These are phyloP conservation scores for Pristis pectinata DNA, from an alignment of 2,797 vertebrate genomes.

Conservation along the genomic window DNA sequence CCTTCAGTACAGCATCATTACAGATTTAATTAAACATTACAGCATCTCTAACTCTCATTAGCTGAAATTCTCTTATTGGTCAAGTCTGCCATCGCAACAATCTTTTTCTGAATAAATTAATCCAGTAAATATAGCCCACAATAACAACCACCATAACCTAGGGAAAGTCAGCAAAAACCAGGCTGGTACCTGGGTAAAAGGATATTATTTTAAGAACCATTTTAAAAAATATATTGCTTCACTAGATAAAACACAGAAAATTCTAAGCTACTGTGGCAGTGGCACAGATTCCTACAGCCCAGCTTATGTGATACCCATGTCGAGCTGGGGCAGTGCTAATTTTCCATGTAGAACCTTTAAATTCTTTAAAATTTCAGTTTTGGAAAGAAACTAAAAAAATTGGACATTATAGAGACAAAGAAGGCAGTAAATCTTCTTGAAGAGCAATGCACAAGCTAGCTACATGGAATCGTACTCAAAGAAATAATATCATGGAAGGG, in stretches of 20 bases:
- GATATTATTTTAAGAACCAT: not conserved
- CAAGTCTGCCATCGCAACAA: not conserved
- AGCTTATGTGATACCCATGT: too few relatives aligned
- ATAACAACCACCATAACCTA: constrained; percentile 12
- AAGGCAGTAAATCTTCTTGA: not conserved
- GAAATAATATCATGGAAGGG: not conserved
- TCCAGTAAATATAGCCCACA: constrained; percentile 25
- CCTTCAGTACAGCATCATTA: not conserved
- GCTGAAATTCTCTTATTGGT: not conserved
- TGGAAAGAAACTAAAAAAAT: not conserved
- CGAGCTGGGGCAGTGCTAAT: not conserved
- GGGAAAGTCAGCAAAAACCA: not conserved
- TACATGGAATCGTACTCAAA: not conserved
- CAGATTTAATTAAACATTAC: not conserved
- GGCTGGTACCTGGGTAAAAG: not conserved
- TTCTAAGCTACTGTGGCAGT: not conserved
- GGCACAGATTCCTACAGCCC: not conserved
- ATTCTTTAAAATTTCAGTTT: constrained; percentile 19
- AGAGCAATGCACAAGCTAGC: not conserved
- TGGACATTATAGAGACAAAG: not conserved
- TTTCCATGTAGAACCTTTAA: not conserved
- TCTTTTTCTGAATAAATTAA: not conserved
- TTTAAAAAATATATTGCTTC: not conserved
- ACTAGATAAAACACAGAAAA: not conserved
- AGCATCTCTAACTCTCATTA: not conserved